Base-by-base conservation (phyloP, 2,888 invertebrate genomes). In the Acanthosepion pharaonis region DNA sequence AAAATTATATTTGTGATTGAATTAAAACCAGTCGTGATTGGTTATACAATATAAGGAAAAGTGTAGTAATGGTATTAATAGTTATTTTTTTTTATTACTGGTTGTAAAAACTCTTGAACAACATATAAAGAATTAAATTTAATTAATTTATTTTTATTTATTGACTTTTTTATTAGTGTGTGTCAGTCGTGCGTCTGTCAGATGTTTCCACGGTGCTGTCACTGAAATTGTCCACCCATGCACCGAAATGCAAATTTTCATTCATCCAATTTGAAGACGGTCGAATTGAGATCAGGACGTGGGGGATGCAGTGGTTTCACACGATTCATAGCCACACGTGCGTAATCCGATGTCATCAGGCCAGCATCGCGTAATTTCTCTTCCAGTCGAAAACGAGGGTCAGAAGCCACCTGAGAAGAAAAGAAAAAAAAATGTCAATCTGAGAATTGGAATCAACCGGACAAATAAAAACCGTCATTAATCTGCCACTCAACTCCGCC, bases 371-470 rank as follows among this genome's bases (percentile, higher is more conserved):
- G 96, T 91, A 97, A 95, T 92, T 95, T 96, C 78, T 96, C 95
- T 95, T 97, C 97, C 94, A 97, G 95, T 64, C 96, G 95, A n/a
- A 97, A 95, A 55, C 97, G 94, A 15, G 97, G 97, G 95, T 97
- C 97, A 23, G 96, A 95, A 6, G 96, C 97, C 5, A 97, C 96
- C 97, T 97, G 95, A 33, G 95, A 25, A 92, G 53, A 93, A 42
- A 49, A 92, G 92, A 92, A 48, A 92, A 92, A 91, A 55, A 55
- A 78, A n/a, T 28, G 9, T n/a, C 0, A 64, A 64, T 64, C 9
- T 2, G 42, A 64, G 25, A 64, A 64, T 8, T 28, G 23, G 64
- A 42, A 42, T 25, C 8, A 15, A 15, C 1, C 15, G 51, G 9
- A 15, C 51, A 51, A 42, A 51, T 6, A 15, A 51, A 51, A 51